Conservation (phyloP, 2,113 vertebrate genomes). For the Setophaga petechia region DNA sequence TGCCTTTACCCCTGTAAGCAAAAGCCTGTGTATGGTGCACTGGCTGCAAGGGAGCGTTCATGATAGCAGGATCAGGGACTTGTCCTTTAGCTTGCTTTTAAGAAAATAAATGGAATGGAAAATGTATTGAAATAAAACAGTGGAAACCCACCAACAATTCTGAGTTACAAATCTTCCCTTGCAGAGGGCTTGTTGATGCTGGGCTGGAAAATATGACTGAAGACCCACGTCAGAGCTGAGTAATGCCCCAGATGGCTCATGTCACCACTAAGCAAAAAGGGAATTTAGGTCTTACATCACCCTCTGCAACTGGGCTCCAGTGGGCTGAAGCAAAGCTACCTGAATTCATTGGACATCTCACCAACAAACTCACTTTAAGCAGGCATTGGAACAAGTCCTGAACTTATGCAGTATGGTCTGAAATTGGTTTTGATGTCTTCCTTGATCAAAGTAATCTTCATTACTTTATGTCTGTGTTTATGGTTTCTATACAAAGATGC, state of each 20-base stretch:
- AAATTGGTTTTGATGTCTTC: neutral
- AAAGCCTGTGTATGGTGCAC: neutral
- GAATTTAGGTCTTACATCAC: neutral
- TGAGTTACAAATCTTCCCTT: neutral
- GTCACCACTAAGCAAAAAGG: neutral
- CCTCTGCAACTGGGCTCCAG: neutral
- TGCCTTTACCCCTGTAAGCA: neutral
- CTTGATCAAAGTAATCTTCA: neutral
- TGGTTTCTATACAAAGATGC: neutral
- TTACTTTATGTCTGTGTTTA: neutral
- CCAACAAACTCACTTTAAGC: neutral
- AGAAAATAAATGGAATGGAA: neutral
- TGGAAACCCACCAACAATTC: neutral
- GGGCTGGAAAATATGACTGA: neutral
- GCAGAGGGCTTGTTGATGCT: neutral
- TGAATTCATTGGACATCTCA: neutral
- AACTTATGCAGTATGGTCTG: neutral
- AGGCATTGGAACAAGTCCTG: neutral
- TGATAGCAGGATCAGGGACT: neutral
- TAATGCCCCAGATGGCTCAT: neutral
- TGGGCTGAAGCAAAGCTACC: neutral
- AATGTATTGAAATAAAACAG: neutral
- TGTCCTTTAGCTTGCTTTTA: neutral
- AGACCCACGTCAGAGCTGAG: neutral
- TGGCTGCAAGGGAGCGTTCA: accelerated